These are phyloP conservation scores for Galemys pyrenaicus DNA, from an alignment of 2,113 vertebrate genomes.

Conservation along the genomic window DNA sequence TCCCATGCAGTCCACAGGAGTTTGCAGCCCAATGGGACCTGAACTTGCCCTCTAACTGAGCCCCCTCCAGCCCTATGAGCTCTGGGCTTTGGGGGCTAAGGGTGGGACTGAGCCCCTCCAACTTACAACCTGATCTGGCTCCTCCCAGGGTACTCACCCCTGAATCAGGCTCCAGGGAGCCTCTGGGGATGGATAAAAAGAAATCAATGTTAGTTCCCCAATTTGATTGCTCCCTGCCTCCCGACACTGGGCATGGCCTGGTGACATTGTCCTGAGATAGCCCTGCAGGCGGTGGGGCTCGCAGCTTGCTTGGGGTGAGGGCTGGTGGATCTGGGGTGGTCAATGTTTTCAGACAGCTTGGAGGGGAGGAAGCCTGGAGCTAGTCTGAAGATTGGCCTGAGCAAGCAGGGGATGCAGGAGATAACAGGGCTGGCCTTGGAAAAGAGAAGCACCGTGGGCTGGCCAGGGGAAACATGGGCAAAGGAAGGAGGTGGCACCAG, in stretches of 20 bases:
- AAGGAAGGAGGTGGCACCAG: neutral
- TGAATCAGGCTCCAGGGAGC: constrained; percentile 76
- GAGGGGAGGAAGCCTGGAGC: neutral
- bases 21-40: neutral
- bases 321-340: neutral
- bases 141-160: constrained; percentile 79
- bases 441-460: neutral
- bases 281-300: neutral
- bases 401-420: neutral
- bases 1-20: neutral
- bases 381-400: neutral
- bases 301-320: neutral
- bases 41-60: neutral
- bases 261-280: neutral
- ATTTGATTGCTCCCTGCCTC: no score
- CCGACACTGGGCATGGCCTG: neutral
- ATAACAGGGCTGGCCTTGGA: neutral
- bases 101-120: neutral
- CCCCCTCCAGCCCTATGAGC: neutral
- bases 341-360: neutral
- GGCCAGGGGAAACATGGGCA: neutral
- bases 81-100: neutral
- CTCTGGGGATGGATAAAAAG: constrained; percentile 74
- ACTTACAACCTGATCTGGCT: fast-evolving
- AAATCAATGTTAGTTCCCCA: neutral